Conservation (phyloP, 2,113 vertebrate species). For the Hyaena hyaena region DNA sequence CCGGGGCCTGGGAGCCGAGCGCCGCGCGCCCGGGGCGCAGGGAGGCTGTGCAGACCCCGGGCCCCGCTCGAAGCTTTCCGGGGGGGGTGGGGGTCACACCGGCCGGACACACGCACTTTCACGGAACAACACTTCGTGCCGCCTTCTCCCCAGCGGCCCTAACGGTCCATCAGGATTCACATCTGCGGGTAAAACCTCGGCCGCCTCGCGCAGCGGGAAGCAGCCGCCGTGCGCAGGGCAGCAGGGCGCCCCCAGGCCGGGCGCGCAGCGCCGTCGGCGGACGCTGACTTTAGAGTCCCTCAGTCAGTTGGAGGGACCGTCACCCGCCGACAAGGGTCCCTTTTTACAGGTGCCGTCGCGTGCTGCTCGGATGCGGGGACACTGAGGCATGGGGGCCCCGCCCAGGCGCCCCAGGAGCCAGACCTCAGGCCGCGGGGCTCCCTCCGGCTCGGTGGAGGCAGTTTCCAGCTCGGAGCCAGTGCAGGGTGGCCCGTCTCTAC, state of each 20-base stretch:
- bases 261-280: too few species aligned
- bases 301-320: rapidly evolving
- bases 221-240: rapidly evolving
- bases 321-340: rapidly evolving
- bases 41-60: neutral
- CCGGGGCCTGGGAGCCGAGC: neutral
- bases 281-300: too few species aligned
- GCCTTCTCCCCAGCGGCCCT: rapidly evolving
- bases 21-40: rapidly evolving
- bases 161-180: neutral
- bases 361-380: neutral
- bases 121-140: too few species aligned
- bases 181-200: neutral
- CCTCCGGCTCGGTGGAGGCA: too few species aligned
- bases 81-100: too few species aligned
- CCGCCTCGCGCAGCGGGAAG: neutral
- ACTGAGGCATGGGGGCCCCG: rapidly evolving
- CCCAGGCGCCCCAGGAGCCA: rapidly evolving
- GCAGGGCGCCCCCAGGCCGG: neutral
- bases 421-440: neutral
- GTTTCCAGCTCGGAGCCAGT: neutral
- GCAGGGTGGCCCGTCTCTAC: rapidly evolving
- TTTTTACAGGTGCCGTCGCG: neutral
- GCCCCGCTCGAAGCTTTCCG: rapidly evolving
- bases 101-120: rapidly evolving